Base-by-base conservation (phyloP, 35 echinoderm and acorn worm genomes). In the Antedon bifida region DNA sequence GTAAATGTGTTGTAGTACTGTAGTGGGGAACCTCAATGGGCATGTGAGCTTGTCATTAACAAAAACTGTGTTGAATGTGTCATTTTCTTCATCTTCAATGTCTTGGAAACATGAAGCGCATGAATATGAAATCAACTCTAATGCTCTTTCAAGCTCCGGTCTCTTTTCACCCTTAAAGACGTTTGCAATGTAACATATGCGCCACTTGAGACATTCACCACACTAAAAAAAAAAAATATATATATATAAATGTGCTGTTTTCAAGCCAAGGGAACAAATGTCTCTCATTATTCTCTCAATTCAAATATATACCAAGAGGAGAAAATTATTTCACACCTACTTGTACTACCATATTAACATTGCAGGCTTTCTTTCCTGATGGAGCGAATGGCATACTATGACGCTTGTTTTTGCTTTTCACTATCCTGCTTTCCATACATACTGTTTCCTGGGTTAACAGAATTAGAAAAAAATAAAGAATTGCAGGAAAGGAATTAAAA, bases 151-250 rank as follows among this genome's bases (percentile, higher is more conserved):
- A 19, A 85, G 74, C 35, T 78, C 7, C 32, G 0, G 74, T 64
- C 30, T 36, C 75, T 85, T 73, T 28, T 85, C 84, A 36, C 26
- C 34, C 36, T 85, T 85, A 34, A 85, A 74, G 17, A 85, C 74
- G 16, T 74, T 33, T 0, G 84, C 84, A 78, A 74, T 33, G 34
- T 76, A 85, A 34, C 84, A 85, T 7, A 85, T 74, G 11, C 84
- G 36, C 84, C 84, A 85, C 39, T 85, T 85, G 29, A 85, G 84
- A 78, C 84, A 85, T 39, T 77, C 73, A 36, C 26, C 73, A 85
- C 73, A 85, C 73, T 76, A 74, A 7, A 23, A 78, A 7, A 23
- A 78, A 36, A 82, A 82, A 82, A 39, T n/a, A n/a, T n/a, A n/a
- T n/a, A n/a, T n/a, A 79, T 16, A 73, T 14, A 34, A 79, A 79